A percentile compares a stretch with the other conserved stretches of the same genome.
Conservation (phyloP, 2,888 invertebrate genomes). For the Ichneumoninae sp. region DNA sequence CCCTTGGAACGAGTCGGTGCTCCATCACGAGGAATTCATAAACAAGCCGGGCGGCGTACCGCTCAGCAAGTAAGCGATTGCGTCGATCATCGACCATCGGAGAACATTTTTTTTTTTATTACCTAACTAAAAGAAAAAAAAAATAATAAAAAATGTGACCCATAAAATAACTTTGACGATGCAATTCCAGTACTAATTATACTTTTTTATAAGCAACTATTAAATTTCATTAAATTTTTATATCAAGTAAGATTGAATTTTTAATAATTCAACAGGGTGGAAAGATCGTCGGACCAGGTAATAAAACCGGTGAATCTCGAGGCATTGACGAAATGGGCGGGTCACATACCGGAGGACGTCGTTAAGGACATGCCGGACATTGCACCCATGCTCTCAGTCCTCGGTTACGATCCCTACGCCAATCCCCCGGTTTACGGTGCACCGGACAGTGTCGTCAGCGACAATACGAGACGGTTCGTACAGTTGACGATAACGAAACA, state of each 20-base stretch:
- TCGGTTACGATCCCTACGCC: slow-evolving; percentile 97
- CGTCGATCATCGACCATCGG: slow-evolving; percentile 6
- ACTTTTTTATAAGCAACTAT: too few species aligned
- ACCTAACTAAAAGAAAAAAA: too few species aligned
- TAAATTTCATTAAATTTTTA: too few species aligned
- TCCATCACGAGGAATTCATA: slow-evolving; percentile 99
- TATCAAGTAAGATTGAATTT: not conserved
- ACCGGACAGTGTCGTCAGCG: slow-evolving; percentile 91
- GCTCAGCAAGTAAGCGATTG: slow-evolving; percentile 93
- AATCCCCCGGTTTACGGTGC: slow-evolving; percentile 98
- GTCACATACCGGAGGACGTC: slow-evolving; percentile 95
- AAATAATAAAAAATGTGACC: not conserved
- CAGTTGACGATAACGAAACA: not conserved
- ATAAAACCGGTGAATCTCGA: slow-evolving; percentile 99
- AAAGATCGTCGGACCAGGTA: slow-evolving; percentile 99
- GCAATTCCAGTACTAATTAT: too few species aligned
- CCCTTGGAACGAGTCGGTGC: slow-evolving; percentile 97
- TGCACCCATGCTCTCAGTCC: slow-evolving; percentile 96
- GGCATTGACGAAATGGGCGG: slow-evolving; percentile 97
- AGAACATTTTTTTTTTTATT: not conserved
- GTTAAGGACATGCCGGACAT: slow-evolving; percentile 95
- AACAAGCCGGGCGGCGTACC: slow-evolving; percentile 97
- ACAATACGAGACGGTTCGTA: slow-evolving; percentile 86
- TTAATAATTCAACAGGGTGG: slow-evolving; percentile 89
- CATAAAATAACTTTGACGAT: not conserved